phyloP scores from a whole-genome alignment of 2,113 vertebrate genomes.

The Nyctibius bracteatus region DNA sequence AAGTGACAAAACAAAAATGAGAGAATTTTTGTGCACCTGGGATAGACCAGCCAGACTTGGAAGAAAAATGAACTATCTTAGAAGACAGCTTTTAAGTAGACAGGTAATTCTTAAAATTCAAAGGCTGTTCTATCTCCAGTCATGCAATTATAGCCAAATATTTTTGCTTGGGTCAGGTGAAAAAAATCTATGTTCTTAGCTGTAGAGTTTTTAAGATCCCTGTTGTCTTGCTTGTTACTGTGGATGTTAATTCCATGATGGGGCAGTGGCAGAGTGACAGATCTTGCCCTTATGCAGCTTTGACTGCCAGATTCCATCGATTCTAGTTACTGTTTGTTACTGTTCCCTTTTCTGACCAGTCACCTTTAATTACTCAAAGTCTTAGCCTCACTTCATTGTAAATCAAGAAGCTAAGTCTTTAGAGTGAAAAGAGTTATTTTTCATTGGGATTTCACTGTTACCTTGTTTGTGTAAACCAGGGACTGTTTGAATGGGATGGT shows the following conservation, averaged over 20 bases:
- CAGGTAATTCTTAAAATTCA: not conserved
- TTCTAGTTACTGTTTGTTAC: not conserved
- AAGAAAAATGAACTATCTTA: not conserved
- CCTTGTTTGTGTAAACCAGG: not conserved
- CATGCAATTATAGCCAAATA: not conserved
- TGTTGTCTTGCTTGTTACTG: not conserved
- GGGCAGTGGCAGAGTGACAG: not conserved
- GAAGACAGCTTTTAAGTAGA: not conserved
- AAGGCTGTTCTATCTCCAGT: not conserved
- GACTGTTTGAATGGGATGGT: not conserved
- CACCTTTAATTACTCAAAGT: not conserved
- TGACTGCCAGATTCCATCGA: not conserved
- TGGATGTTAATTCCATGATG: not conserved
- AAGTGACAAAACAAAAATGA: not conserved
- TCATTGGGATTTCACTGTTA: not conserved
- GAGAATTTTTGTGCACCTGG: not conserved
- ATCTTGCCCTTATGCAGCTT: not conserved
- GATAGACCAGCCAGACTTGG: not conserved
- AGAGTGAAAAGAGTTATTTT: not conserved
- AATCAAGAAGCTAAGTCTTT: not conserved
- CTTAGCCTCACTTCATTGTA: not conserved
- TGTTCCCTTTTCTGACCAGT: not conserved
- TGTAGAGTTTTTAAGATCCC: not conserved
- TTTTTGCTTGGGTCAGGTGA: not conserved
- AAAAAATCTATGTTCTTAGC: not conserved